Conservation (phyloP, 2,113 vertebrate genomes). For the Dromaius novaehollandiae region DNA sequence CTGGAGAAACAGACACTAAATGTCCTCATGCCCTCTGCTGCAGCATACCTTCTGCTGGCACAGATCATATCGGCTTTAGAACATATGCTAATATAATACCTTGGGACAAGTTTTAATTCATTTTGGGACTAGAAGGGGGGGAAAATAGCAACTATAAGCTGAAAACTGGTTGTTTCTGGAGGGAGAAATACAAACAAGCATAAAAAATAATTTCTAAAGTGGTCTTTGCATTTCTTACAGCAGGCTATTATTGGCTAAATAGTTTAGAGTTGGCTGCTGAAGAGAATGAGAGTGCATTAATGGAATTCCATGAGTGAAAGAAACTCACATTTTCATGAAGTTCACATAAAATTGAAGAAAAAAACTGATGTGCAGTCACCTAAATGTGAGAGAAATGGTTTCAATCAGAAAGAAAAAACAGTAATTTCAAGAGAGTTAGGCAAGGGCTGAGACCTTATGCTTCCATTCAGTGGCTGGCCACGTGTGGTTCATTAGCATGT, state of each 20-base stretch:
- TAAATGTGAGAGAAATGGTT: background rate
- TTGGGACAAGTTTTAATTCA: background rate
- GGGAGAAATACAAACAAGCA: background rate
- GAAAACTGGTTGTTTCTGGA: background rate
- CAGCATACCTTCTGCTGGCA: background rate
- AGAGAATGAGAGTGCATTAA: background rate
- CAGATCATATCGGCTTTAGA: background rate
- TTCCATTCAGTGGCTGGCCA: background rate
- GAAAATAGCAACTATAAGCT: background rate
- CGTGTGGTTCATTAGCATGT: rapidly evolving
- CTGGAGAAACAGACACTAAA: background rate
- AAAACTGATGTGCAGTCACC: background rate
- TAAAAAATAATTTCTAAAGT: background rate
- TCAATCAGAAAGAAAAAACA: background rate
- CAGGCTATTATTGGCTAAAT: background rate
- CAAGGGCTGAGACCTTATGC: background rate
- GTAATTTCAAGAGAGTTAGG: background rate
- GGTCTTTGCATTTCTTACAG: background rate
- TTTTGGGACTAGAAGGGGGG: background rate
- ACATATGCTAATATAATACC: background rate
- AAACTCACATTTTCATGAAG: background rate
- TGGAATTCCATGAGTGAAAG: background rate
- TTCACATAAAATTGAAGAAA: background rate
- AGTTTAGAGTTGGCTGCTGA: background rate
- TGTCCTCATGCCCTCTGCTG: background rate